Evolutionary conservation across 2,888 invertebrate species (phyloP), one percentile per base, ranked within the genome.

Genomic region (Azorinus chamasolen): DNA sequence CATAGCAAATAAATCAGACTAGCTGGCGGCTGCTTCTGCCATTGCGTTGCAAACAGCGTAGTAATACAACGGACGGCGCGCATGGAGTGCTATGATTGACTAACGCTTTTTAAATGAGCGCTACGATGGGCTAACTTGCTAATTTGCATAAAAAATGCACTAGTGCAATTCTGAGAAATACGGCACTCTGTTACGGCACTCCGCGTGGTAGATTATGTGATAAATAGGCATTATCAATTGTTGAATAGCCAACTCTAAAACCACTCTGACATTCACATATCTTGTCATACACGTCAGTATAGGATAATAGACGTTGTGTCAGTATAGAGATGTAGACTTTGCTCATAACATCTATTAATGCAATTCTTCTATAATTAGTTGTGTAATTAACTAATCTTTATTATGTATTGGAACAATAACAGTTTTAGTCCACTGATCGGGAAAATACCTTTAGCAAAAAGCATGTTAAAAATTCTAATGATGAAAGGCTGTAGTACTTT

Each of bases 221-320:
- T 39, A 63, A 48, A 70, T 41, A 70, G 43, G 39, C 70, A 41
- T 69, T 69, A 55, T 62, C 69, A 20, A 61, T 46, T 37, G 61
- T 48, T 16, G 54, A 45, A 39, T 61, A 69, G 4, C 43, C 55
- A 8, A 39, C 20, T 48, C 62, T 27, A 32, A 69, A 69, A 1
- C 45, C 51, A n/a, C n/a, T n/a, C n/a, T n/a, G n/a, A n/a, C n/a
- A n/a, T n/a, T n/a, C n/a, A n/a, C n/a, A n/a, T n/a, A 55, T 5
- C 16, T 51, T 61, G 20, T 69, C 37, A 45, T 32, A 69, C 14
- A 54, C 68, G 16, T 59, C 27, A 12, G 22, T 32, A 55, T 55
- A 69, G 48, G 62, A 69, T 18, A 58, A 50, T 25, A 57, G 27
- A 53, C 59, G 41, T 45, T 45, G 51, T 2, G 59, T 32, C 39